A percentile compares a stretch with the other conserved stretches of the same genome.
Evolutionary conservation across 1,140 invertebrate species (phyloP).

Genomic region (Neoseiulus cucumeris): DNA sequence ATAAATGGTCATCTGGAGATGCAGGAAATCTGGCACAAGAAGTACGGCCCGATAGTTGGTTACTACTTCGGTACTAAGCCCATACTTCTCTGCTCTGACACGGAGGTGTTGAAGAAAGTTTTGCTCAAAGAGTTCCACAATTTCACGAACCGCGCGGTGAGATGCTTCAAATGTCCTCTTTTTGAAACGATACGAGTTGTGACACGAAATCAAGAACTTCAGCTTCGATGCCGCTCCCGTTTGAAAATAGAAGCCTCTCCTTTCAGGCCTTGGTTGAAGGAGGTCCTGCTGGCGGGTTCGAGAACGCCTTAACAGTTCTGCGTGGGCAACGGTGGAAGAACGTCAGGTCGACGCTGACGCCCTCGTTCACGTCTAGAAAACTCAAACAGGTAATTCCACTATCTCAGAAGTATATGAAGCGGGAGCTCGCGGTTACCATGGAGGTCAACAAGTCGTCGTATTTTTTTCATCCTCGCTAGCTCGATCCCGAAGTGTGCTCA

Average conservation of each 20-base stretch:
- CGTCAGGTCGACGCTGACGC: not conserved
- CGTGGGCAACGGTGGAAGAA: not conserved
- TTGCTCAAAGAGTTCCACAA: not conserved
- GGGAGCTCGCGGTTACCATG: no score
- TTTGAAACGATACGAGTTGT: no score
- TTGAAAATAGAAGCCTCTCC: no score
- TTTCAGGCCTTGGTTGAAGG: not conserved
- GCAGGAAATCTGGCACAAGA: not conserved
- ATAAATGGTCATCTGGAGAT: not conserved
- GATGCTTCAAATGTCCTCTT: no score
- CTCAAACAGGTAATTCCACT: slow-evolving; percentile 6
- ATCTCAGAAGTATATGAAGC: no score
- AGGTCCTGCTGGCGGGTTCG: not conserved
- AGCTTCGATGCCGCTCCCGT: no score
- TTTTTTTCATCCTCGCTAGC: not conserved
- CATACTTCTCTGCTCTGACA: not conserved
- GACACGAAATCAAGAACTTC: no score
- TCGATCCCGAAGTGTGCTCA: not conserved
- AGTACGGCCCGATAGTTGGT: not conserved
- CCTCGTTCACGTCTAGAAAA: not conserved
- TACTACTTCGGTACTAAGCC: not conserved
- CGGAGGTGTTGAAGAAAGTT: not conserved
- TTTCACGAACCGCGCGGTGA: not conserved
- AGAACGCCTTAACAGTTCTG: not conserved
- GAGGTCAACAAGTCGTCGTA: no score